A percentile compares a stretch with the other conserved stretches of the same genome.
Evolutionary conservation across 2,797 vertebrate genomes (phyloP).

Genomic region (Muraenolepis orangiensis): DNA sequence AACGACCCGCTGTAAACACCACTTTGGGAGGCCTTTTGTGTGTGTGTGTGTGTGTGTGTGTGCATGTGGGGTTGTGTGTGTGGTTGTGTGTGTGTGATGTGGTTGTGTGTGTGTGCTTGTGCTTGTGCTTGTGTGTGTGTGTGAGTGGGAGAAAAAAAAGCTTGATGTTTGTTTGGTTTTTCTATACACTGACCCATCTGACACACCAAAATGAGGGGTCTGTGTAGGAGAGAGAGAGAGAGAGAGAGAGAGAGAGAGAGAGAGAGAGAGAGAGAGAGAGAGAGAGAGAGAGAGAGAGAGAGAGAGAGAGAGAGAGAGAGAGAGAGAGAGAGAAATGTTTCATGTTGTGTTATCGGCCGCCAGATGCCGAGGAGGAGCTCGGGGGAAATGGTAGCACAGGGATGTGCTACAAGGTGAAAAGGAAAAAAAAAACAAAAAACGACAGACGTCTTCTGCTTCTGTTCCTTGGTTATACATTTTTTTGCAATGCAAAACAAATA

Average conservation of each 20-base stretch:
- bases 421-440: neutral
- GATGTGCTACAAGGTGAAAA: neutral
- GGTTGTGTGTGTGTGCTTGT: neutral
- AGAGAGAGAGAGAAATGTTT: neutral
- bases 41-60: neutral
- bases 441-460: neutral
- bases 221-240: neutral
- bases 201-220: conserved; percentile 52
- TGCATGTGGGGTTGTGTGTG: neutral
- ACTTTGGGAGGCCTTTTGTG: conserved; percentile 21
- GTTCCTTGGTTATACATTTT: neutral
- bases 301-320: too few relatives aligned
- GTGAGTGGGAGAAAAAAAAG: neutral
- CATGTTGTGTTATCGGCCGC: neutral
- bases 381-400: neutral
- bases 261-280: too few relatives aligned
- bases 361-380: neutral
- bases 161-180: conserved; percentile 1
- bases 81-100: neutral
- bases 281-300: neutral
- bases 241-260: neutral
- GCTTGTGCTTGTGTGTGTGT: too few relatives aligned
- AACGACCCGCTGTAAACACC: conserved; percentile 42
- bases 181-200: neutral
- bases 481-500: neutral